These are phyloP conservation scores for Dissostichus mawsoni DNA, from an alignment of 2,113 vertebrate species.

Conservation along the genomic window DNA sequence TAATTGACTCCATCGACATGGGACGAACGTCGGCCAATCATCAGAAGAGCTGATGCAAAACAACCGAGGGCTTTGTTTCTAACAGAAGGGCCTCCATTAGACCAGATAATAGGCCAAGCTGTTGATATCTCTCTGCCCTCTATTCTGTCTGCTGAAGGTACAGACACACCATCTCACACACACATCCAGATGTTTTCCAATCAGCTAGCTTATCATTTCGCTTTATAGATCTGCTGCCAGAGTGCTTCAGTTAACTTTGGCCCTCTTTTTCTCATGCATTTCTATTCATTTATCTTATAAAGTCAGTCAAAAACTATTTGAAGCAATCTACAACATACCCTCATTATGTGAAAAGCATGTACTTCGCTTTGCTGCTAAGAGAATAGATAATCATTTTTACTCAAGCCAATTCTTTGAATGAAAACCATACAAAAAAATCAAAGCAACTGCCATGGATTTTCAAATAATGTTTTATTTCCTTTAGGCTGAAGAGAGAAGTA, in stretches of 20 bases:
- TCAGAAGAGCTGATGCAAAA: conserved; percentile 66
- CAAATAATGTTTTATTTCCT: conserved; percentile 8
- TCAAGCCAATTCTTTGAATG: background rate
- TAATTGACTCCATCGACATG: conserved; percentile 73
- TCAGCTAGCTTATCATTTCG: background rate
- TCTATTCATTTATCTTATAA: background rate
- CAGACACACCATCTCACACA: conserved; percentile 28
- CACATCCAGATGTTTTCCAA: conserved; percentile 52
- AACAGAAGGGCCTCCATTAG: conserved; percentile 75
- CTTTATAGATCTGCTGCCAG: conserved; percentile 5
- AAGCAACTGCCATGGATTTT: background rate
- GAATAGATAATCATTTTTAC: background rate
- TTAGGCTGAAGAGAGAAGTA: background rate
- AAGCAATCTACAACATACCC: background rate
- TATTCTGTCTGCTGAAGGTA: conserved; percentile 41
- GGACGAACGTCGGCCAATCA: conserved; percentile 62
- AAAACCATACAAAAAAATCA: background rate
- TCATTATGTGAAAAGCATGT: background rate
- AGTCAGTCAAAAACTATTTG: background rate
- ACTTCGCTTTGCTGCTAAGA: background rate
- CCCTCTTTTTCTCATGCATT: background rate
- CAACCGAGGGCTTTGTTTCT: conserved; percentile 65
- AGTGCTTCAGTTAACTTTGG: background rate
- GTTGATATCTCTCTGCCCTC: conserved; percentile 57
- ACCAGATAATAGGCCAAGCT: conserved; percentile 76